A percentile compares a stretch with the other conserved stretches of the same genome.
These are phyloP conservation scores for Oceanodroma tethys DNA, from an alignment of 2,113 vertebrate species.

Conservation along the genomic window DNA sequence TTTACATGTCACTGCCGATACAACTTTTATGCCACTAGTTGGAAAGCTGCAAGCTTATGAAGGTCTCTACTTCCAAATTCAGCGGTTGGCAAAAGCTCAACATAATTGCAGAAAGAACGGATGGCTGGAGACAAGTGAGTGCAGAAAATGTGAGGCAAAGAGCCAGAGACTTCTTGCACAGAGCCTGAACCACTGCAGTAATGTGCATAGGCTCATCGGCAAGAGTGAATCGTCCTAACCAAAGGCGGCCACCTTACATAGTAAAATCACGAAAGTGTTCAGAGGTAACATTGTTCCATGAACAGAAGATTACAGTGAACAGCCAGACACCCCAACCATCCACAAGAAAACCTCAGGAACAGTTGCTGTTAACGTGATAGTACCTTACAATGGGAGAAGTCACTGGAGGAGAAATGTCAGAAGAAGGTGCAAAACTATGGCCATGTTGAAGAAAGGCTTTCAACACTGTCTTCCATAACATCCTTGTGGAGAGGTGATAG, in stretches of 20 bases:
- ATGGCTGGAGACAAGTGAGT: neutral
- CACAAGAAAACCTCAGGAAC: neutral
- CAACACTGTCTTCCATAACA: neutral
- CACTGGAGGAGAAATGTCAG: neutral
- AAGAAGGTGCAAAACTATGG: neutral
- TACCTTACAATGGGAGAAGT: neutral
- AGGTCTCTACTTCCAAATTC: neutral
- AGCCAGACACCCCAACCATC: neutral
- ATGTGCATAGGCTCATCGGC: fast-evolving
- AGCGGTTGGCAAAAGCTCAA: neutral
- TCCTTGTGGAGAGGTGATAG: neutral
- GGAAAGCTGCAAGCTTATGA: neutral
- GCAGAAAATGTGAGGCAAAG: neutral
- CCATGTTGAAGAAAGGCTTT: neutral
- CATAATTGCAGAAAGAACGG: neutral
- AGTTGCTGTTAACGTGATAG: neutral
- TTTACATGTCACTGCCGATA: neutral
- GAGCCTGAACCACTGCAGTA: neutral
- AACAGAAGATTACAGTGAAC: neutral
- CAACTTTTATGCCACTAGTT: neutral
- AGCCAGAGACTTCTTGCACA: neutral
- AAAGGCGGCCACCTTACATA: neutral
- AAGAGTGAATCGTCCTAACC: neutral
- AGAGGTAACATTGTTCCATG: neutral
- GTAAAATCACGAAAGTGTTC: neutral